Evolutionary conservation across 2,113 vertebrate genomes (phyloP), one percentile per base, ranked within the genome.

Genomic region (Pelecanus crispus): DNA sequence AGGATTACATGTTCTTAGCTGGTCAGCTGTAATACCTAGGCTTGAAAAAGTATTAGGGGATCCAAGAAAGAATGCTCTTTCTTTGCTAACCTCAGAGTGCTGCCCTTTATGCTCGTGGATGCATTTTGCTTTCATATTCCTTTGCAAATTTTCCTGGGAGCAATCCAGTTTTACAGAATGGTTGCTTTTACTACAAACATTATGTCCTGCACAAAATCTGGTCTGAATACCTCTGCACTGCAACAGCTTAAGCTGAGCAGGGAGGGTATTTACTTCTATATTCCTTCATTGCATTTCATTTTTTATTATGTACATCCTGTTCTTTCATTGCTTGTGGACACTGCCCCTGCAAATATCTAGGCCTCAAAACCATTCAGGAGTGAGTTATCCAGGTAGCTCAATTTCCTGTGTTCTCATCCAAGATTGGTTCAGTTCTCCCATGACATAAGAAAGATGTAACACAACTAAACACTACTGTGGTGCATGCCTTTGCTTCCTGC

Each of bases 1-100:
- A 81, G 73, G 86, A 77, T 95, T 94, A 94, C 75, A 58, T 70
- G 74, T 89, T 96, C 86, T 94, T 94, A 97, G 86, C 32, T 81
- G 91, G 89, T 94, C 94, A 96, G 78, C 32, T 87, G 42, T 86
- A 91, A 91, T 91, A 82, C 73, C 77, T 68, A 85, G 75, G 65
- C 86, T 87, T 80, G 86, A 75, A 86, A 94, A 85, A 58, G 56
- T 87, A 62, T 82, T 85, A 78, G 29, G 6, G 11, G 13, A 91
- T 86, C 62, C 84, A 92, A 81, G 77, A 92, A 95, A 91, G 77
- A 94, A 9, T 3, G 7, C 8, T 79, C 6, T 42, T 93, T 61
- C 78, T 75, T 91, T 75, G 62, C 40, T 52, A 84, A 86, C 49
- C 62, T 81, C 59, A 19, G 31, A 92, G 32, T 58, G 24, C 45